Evolutionary conservation across 2,888 invertebrate genomes (phyloP), one percentile per base, ranked within the genome.

Genomic region (Aspidapion aeneum): DNA sequence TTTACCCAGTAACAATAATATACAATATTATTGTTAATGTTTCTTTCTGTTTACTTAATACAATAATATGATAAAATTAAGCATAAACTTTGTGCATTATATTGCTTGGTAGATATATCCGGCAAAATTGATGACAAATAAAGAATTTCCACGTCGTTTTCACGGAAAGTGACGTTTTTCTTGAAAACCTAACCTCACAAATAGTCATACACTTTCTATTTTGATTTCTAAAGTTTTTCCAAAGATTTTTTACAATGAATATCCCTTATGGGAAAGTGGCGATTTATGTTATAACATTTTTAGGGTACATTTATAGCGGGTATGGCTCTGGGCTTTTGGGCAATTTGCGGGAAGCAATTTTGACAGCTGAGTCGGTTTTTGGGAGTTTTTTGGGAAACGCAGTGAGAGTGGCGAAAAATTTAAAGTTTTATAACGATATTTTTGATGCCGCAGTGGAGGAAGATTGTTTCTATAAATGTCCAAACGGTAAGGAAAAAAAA

Each of bases 371-470:
- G 80, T 86, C 86, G n/a, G 85, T 91, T 51, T 91, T 93, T 75
- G 89, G 90, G 12, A 90, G 92, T 76, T 85, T 91, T 70, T 85
- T 92, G 71, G 83, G 86, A 68, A 91, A 92, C 80, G 84, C 88
- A 18, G 86, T 91, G 64, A 87, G 88, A 18, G 85, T 91, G 5
- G 90, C 88, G 7, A 87, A 86, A 72, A 91, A 88, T 75, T 89
- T 94, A 71, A 86, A 86, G 72, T 87, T 87, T 16, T 83, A 93
- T 58, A 90, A 93, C 73, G 92, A 93, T 71, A 87, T 93, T 2
- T 89, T 94, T 72, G 90, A 93, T 79, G 91, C 91, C 1, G 93
- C 93, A 17, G 89, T 93, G 1, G 93, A 93, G 72, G 94, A 94
- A 77, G 86, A 90, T 63, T 94, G 94, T 72, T 77, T 89, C 63